Conservation (phyloP, 2,888 invertebrate genomes). For the Ectemnius continuus region DNA sequence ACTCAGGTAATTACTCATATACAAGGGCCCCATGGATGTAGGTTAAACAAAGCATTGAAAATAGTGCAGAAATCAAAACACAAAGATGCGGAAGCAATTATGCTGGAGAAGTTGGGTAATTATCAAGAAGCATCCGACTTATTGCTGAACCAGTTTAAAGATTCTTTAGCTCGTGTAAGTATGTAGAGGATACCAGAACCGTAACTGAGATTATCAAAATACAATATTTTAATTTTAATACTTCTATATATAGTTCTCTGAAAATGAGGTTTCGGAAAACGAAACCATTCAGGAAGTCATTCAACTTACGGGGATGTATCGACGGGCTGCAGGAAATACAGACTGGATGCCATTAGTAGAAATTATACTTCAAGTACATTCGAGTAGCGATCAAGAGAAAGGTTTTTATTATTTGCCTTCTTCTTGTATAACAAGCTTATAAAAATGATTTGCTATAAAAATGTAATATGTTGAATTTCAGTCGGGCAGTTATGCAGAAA, state of each 20-base stretch:
- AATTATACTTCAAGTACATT: slow-evolving; percentile 68
- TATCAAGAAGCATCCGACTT: slow-evolving; percentile 85
- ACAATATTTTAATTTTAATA: not conserved
- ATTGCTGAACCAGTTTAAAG: slow-evolving; percentile 78
- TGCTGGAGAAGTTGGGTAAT: slow-evolving; percentile 88
- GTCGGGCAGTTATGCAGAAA: slow-evolving; percentile 70
- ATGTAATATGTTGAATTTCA: slow-evolving; percentile 43
- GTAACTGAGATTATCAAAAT: slow-evolving; percentile 16
- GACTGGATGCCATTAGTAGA: slow-evolving; percentile 77
- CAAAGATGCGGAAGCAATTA: slow-evolving; percentile 84
- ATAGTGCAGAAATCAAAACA: slow-evolving; percentile 83
- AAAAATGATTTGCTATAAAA: no score
- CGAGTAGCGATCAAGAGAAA: slow-evolving; percentile 63
- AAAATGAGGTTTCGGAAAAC: slow-evolving; percentile 61
- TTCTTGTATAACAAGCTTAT: not conserved
- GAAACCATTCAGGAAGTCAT: slow-evolving; percentile 65
- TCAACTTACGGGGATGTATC: slow-evolving; percentile 72
- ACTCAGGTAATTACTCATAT: slow-evolving; percentile 70
- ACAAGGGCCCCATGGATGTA: slow-evolving; percentile 78
- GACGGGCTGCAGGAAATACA: slow-evolving; percentile 73
- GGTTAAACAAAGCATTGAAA: slow-evolving; percentile 83
- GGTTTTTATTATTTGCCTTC: slow-evolving; percentile 45
- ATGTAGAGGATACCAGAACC: not conserved
- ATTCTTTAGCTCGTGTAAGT: slow-evolving; percentile 68
- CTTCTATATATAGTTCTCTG: slow-evolving; percentile 55